phyloP scores from a whole-genome alignment of 2,888 invertebrate species.

The Lysandra coridon region DNA sequence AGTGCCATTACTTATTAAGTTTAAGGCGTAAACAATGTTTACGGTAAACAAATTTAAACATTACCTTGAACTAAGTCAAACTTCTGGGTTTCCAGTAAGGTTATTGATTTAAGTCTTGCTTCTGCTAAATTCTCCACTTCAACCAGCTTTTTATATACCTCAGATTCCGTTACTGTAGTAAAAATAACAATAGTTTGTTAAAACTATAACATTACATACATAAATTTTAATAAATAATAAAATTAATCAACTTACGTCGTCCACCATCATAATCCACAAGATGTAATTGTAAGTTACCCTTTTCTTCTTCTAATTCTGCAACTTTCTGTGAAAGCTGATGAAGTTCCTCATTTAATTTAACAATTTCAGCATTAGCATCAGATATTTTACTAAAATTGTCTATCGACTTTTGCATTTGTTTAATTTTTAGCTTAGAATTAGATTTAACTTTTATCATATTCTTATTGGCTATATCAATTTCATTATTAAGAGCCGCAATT shows the following conservation, averaged over 20 bases:
- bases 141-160: slow-evolving; percentile 71
- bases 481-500: slow-evolving; percentile 81
- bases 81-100: slow-evolving; percentile 84
- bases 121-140: slow-evolving; percentile 76
- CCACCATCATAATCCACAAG: slow-evolving; percentile 89
- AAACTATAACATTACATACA: background rate
- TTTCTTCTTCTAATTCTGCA: slow-evolving; percentile 93
- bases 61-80: slow-evolving; percentile 84
- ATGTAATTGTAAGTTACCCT: slow-evolving; percentile 93
- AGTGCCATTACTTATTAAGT: background rate
- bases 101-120: slow-evolving; percentile 80
- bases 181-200: slow-evolving; percentile 10
- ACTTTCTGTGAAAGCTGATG: slow-evolving; percentile 86
- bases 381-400: slow-evolving; percentile 84
- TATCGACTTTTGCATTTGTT: slow-evolving; percentile 88
- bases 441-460: slow-evolving; percentile 88
- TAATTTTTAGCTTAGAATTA: slow-evolving; percentile 85
- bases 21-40: background rate
- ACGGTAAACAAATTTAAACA: background rate
- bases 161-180: slow-evolving; percentile 74
- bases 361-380: slow-evolving; percentile 84
- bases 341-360: slow-evolving; percentile 82
- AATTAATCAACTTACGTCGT: slow-evolving; percentile 74
- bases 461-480: slow-evolving; percentile 88
- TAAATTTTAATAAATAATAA: background rate